Conservation (phyloP, 2,888 invertebrate genomes). For the Leptinotarsa peninsularis region DNA sequence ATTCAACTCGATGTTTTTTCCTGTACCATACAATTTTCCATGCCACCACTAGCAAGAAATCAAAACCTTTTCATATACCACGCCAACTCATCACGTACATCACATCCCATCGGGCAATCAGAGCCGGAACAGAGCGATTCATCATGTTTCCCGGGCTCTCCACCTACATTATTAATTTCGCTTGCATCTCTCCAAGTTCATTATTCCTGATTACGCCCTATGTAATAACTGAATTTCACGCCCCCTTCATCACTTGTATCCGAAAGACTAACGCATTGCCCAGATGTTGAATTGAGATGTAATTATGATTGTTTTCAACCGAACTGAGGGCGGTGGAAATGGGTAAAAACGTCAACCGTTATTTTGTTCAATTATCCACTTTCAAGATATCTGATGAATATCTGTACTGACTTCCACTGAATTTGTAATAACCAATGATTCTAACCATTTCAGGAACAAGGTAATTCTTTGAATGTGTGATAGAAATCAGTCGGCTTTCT, state of each 20-base stretch:
- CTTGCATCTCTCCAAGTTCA: background rate
- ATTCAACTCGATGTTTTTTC: background rate
- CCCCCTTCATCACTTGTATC: background rate
- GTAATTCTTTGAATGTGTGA: too few species aligned
- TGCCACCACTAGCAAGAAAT: background rate
- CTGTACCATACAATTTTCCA: background rate
- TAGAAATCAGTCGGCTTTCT: too few species aligned
- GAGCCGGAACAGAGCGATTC: background rate
- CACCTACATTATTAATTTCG: conserved; percentile 11
- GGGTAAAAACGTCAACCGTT: too few species aligned
- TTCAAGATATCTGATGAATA: too few species aligned
- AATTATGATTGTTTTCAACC: too few species aligned
- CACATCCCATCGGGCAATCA: conserved; percentile 4
- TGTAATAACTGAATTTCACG: background rate
- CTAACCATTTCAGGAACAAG: too few species aligned
- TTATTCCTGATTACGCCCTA: conserved; percentile 2
- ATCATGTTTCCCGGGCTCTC: conserved; percentile 8
- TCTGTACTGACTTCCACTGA: too few species aligned
- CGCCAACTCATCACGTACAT: background rate
- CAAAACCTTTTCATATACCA: background rate
- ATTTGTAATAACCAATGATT: too few species aligned
- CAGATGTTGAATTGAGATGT: too few species aligned
- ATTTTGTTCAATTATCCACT: too few species aligned
- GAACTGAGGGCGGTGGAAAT: too few species aligned
- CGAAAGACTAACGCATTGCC: too few species aligned